These are phyloP conservation scores for Pachyramphus minor DNA, from an alignment of 2,113 vertebrate genomes.

Conservation along the genomic window DNA sequence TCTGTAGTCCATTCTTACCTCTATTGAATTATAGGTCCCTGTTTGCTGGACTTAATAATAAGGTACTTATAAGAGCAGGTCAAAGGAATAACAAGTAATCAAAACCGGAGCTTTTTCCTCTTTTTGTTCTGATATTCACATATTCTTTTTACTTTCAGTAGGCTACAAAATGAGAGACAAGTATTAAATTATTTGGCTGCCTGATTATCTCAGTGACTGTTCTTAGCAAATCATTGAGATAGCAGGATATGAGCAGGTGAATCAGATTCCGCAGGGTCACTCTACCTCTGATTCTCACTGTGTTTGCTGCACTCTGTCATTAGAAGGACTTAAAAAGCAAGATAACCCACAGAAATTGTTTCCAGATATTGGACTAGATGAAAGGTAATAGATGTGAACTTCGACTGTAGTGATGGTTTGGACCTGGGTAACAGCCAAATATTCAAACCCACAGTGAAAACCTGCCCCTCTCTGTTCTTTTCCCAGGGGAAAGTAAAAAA, in stretches of 20 bases:
- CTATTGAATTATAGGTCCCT: neutral
- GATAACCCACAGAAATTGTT: neutral
- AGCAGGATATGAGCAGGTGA: neutral
- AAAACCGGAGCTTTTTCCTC: neutral
- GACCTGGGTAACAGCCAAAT: too few relatives aligned
- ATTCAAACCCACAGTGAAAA: too few relatives aligned
- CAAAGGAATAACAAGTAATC: neutral
- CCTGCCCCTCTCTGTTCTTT: too few relatives aligned
- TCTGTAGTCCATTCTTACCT: too few relatives aligned
- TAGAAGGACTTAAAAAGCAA: neutral
- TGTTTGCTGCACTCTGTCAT: neutral
- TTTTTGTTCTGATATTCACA: neutral
- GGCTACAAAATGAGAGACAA: neutral
- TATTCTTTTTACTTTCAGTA: neutral
- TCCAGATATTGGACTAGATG: neutral
- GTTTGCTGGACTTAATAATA: neutral
- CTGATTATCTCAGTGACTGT: neutral
- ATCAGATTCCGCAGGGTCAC: neutral
- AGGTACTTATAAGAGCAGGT: neutral
- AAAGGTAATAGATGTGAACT: neutral
- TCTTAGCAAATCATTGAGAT: neutral
- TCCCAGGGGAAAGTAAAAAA: too few relatives aligned
- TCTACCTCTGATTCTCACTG: neutral
- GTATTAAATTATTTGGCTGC: constrained; percentile 1
- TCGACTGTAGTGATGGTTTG: too few relatives aligned